Evolutionary conservation across 2,888 invertebrate genomes (phyloP), one percentile per base, ranked within the genome.

Genomic region (Eurois occulta): DNA sequence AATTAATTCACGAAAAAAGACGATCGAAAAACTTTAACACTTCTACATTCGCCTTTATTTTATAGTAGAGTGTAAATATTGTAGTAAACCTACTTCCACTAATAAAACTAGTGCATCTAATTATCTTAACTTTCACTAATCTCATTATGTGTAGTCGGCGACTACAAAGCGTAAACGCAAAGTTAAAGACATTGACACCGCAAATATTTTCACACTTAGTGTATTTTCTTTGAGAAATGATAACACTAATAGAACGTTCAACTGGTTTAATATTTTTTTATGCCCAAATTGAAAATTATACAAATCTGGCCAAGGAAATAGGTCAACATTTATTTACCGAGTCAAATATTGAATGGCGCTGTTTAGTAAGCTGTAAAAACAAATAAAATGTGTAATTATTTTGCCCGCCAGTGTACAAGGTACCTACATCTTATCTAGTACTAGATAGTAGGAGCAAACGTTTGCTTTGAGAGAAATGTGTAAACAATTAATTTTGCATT

Each of bases 381-480:
- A 71, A 62, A 78, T 32, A 58, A 80, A 58, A 48, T 70, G 74
- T 76, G 35, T 48, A 60, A 66, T 84, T 80, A 82, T 88, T 88
- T 75, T 87, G 81, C 78, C 7, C 66, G 72, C 55, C 78, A 86
- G 85, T 87, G 88, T 91, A 89, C 82, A 58, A 77, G 71, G 72
- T 72, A 73, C n/a, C n/a, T n/a, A n/a, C 73, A 52, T 52, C 70
- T 84, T 86, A 85, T 88, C 78, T 83, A 69, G 81, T 75, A 84
- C 79, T 74, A 81, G 81, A 81, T 79, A 85, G 78, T 75, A 75
- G 28, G 18, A 43, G 79, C 72, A 89, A 88, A 89, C 72, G 83
- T 90, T 88, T 87, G 70, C 75, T 80, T 86, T 79, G 79, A 80
- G 88, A 87, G 89, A 90, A 90, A 91, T 88, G 87, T 86, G 88